Percentiles rank a stretch among this genome's conserved stretches.
These are phyloP conservation scores for Metalampra italica DNA, from an alignment of 2,888 invertebrate genomes.

Conservation along the genomic window DNA sequence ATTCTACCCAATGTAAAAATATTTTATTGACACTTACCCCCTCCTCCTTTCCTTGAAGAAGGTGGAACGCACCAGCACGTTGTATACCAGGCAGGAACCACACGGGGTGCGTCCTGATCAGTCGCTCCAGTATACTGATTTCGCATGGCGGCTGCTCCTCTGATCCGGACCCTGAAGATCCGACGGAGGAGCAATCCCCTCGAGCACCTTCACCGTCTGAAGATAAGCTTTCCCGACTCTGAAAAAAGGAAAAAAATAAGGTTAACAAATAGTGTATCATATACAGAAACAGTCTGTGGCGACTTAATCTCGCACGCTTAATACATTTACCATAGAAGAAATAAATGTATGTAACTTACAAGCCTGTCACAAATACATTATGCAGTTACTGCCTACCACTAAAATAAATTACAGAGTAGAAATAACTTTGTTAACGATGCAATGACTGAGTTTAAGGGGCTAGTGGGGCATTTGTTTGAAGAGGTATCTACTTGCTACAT, in stretches of 20 bases:
- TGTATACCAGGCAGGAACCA: slow-evolving; percentile 98
- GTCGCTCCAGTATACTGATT: slow-evolving; percentile 90
- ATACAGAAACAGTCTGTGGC: neutral
- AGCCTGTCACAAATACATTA: too few relatives aligned
- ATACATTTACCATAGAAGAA: too few relatives aligned
- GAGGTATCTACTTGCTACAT: too few relatives aligned
- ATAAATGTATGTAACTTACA: too few relatives aligned
- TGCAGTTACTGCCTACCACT: too few relatives aligned
- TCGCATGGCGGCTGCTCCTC: slow-evolving; percentile 88
- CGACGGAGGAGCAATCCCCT: slow-evolving; percentile 79
- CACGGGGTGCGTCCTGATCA: slow-evolving; percentile 94
- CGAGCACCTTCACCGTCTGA: slow-evolving; percentile 81
- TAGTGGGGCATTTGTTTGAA: too few relatives aligned
- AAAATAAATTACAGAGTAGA: too few relatives aligned
- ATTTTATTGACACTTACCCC: slow-evolving; percentile 81
- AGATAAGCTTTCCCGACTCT: slow-evolving; percentile 83
- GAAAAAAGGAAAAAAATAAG: too few relatives aligned
- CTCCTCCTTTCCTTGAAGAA: slow-evolving; percentile 94
- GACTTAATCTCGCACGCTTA: neutral
- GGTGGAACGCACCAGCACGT: slow-evolving; percentile 94
- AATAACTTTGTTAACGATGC: too few relatives aligned
- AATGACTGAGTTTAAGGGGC: too few relatives aligned
- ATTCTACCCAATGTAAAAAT: too few relatives aligned
- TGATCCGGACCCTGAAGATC: slow-evolving; percentile 74
- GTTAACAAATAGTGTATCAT: too few relatives aligned